phyloP scores from a whole-genome alignment of 1,140 invertebrate genomes.

The Penaeus indicus region DNA sequence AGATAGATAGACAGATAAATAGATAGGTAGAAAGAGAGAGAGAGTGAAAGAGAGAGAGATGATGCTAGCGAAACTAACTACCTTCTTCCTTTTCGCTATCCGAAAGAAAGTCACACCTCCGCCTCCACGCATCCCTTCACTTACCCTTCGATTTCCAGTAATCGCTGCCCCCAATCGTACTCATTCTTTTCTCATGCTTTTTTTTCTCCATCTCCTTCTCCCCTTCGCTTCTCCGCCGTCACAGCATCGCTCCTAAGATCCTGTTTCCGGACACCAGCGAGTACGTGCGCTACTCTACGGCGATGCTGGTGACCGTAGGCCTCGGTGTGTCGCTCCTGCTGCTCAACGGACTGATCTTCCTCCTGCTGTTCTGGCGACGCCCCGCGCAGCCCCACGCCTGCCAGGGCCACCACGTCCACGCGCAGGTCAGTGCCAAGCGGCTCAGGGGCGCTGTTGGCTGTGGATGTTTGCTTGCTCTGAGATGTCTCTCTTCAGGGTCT shows the following conservation, averaged over 20 bases:
- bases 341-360: slow-evolving; percentile 90
- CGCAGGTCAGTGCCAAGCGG: slow-evolving; percentile 28
- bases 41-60: not conserved
- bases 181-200: not conserved
- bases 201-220: not conserved
- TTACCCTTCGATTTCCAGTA: not conserved
- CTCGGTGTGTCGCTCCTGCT: slow-evolving; percentile 92
- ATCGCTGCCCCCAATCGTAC: not conserved
- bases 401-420: slow-evolving; percentile 49
- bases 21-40: no score
- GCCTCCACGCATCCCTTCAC: no score
- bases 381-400: slow-evolving; percentile 43
- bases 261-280: slow-evolving; percentile 27
- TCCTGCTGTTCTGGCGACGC: slow-evolving; percentile 62
- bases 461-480: not conserved
- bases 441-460: not conserved
- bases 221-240: not conserved
- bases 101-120: no score
- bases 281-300: slow-evolving; percentile 79
- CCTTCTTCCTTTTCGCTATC: no score
- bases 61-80: not conserved
- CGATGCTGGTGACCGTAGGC: slow-evolving; percentile 90
- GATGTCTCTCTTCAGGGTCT: no score
- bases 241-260: slow-evolving; percentile 43
- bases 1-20: no score